These are phyloP conservation scores for Pristionchus entomophagus DNA, from an alignment of 2,888 invertebrate genomes.

Conservation along the genomic window DNA sequence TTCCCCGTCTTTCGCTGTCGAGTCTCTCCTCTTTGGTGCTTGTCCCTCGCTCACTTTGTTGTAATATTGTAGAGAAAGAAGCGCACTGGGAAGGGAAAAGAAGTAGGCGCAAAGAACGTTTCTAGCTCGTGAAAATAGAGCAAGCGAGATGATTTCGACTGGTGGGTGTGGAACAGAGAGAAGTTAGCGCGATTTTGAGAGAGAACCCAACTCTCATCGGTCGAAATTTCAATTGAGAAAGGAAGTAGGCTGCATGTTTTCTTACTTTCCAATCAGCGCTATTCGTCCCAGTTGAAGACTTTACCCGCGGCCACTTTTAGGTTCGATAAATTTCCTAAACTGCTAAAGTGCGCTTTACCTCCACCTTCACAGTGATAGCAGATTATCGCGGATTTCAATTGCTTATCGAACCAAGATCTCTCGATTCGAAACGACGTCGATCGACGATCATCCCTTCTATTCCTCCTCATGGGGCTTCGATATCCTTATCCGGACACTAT, in stretches of 20 bases:
- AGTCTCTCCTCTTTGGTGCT: background rate
- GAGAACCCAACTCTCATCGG: no score
- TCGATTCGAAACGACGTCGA: no score
- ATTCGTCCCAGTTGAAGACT: no score
- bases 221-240: background rate
- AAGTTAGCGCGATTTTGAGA: background rate
- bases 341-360: no score
- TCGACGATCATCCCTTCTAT: background rate
- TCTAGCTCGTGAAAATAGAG: background rate
- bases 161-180: background rate
- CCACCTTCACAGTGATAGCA: no score
- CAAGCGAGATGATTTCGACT: conserved; percentile 3
- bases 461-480: background rate
- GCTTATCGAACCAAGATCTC: no score
- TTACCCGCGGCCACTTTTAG: no score
- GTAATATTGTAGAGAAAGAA: background rate
- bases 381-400: no score
- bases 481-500: background rate
- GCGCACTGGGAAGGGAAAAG: conserved; percentile 8
- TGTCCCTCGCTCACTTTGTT: background rate
- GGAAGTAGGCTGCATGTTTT: background rate
- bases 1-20: background rate
- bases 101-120: conserved; percentile 11
- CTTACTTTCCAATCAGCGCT: background rate
- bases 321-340: no score